Conservation (phyloP, 2,888 invertebrate genomes). For the Rhorus exstirpatorius region DNA sequence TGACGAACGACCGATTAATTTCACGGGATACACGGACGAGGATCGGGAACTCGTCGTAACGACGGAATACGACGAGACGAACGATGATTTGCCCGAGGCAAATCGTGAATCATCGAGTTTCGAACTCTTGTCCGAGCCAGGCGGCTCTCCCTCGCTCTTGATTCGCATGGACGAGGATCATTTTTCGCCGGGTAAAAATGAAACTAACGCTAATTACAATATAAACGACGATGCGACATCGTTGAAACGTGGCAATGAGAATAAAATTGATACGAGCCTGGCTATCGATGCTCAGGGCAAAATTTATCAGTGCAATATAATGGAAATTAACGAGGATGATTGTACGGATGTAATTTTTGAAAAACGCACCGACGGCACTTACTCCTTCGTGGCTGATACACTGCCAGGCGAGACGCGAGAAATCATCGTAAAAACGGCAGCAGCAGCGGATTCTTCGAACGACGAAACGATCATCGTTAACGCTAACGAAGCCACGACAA, state of each 20-base stretch:
- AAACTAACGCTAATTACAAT: constrained; percentile 56
- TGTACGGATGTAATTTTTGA: constrained; percentile 42
- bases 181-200: constrained; percentile 62
- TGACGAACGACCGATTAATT: constrained; percentile 74
- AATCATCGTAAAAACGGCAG: background rate
- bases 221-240: constrained; percentile 55
- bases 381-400: constrained; percentile 69
- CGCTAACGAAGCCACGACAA: background rate
- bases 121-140: constrained; percentile 72
- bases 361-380: constrained; percentile 70
- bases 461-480: constrained; percentile 4
- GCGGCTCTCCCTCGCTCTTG: constrained; percentile 64
- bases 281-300: constrained; percentile 64
- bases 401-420: constrained; percentile 58
- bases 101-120: constrained; percentile 73
- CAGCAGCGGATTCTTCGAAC: background rate
- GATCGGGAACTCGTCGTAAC: background rate
- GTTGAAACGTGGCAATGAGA: constrained; percentile 47
- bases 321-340: background rate
- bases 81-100: constrained; percentile 69
- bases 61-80: too few relatives aligned
- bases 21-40: background rate
- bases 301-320: constrained; percentile 52
- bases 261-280: constrained; percentile 22
- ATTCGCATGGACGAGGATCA: constrained; percentile 74